A percentile compares a stretch with the other conserved stretches of the same genome.
These are phyloP conservation scores for Myzus persicae DNA, from an alignment of 1,140 invertebrate genomes.

Conservation along the genomic window DNA sequence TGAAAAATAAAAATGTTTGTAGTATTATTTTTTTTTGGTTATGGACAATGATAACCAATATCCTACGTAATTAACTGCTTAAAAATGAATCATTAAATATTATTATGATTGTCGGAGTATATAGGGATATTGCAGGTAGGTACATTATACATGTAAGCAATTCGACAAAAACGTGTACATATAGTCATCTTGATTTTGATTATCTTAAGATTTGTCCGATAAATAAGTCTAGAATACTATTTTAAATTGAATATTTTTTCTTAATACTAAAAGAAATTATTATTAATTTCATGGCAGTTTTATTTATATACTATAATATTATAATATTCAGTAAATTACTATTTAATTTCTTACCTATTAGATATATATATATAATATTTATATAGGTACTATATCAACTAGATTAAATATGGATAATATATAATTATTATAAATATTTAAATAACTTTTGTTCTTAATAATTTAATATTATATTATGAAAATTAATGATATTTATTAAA, in stretches of 20 bases:
- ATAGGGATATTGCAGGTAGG: no score
- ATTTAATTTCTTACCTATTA: no score
- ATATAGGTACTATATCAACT: no score
- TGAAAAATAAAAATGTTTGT: neutral
- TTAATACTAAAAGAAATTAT: no score
- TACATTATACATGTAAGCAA: no score
- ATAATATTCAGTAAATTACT: no score
- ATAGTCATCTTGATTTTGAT: neutral
- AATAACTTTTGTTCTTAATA: neutral
- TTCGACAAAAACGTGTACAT: neutral
- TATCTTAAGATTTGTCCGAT: neutral
- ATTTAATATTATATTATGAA: neutral
- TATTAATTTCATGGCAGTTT: no score
- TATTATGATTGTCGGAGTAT: neutral
- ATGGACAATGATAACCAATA: neutral
- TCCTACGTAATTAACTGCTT: neutral
- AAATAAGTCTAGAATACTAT: no score
- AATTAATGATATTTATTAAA: neutral
- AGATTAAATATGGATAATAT: neutral
- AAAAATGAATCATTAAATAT: neutral
- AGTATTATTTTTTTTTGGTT: neutral
- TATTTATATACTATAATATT: no score
- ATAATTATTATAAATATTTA: neutral
- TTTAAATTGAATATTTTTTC: no score
- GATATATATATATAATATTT: no score